Conservation (phyloP, 2,797 vertebrate species). For the Heliangelus exortis region DNA sequence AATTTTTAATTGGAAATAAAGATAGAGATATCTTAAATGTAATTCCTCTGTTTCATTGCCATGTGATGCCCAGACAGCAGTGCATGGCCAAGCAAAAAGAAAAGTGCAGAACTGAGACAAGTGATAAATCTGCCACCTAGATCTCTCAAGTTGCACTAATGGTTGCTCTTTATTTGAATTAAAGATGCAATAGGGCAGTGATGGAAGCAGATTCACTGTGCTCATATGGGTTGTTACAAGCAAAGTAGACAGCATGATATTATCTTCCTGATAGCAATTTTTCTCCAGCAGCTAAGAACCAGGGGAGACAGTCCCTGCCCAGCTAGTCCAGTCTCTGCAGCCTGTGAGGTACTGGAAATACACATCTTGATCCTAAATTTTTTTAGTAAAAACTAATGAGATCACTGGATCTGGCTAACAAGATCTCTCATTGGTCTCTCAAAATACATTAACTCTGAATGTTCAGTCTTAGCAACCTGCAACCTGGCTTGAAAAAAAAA, state of each 20-base stretch:
- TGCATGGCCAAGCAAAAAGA: conserved; percentile 32
- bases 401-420: background rate
- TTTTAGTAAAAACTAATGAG: background rate
- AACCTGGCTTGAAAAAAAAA: background rate
- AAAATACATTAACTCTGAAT: background rate
- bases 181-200: conserved; percentile 14
- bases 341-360: background rate
- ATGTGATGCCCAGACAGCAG: conserved; percentile 43
- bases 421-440: background rate
- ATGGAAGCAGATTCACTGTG: conserved; percentile 39
- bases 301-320: background rate
- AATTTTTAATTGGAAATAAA: conserved; percentile 50
- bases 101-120: conserved; percentile 47
- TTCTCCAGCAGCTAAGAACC: conserved; percentile 23
- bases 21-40: conserved; percentile 53
- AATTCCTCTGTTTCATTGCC: conserved; percentile 53
- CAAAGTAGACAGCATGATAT: background rate
- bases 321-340: background rate
- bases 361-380: background rate
- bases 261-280: background rate
- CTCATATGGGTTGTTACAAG: conserved; percentile 45
- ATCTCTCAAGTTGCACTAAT: conserved; percentile 41
- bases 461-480: background rate
- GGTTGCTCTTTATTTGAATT: conserved; percentile 57
- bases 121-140: conserved; percentile 47